Conservation (phyloP, 1,140 invertebrate species). For the Notospermus geniculatus region DNA sequence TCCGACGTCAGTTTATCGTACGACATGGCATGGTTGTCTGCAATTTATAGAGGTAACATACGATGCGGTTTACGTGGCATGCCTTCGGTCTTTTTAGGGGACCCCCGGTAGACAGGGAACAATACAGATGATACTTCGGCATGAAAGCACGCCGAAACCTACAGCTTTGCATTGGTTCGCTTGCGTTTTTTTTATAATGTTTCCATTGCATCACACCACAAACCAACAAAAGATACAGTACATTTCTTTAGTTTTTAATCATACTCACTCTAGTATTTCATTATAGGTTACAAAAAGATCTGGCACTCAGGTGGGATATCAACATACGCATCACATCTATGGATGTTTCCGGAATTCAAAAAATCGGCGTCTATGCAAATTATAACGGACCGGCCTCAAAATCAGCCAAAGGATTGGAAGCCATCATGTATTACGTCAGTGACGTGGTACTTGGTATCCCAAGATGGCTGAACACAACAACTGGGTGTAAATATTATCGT, state of each 20-base stretch:
- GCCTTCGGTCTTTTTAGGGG: too few relatives aligned
- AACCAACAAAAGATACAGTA: too few relatives aligned
- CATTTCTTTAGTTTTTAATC: too few relatives aligned
- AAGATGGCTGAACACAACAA: neutral
- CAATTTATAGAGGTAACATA: slow-evolving; percentile 39
- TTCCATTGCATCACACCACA: too few relatives aligned
- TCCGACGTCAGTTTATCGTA: slow-evolving; percentile 31
- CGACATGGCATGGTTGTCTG: slow-evolving; percentile 39
- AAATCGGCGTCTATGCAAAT: slow-evolving; percentile 28
- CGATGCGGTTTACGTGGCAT: neutral
- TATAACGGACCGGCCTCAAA: slow-evolving; percentile 11
- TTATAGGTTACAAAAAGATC: slow-evolving; percentile 33
- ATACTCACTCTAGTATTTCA: slow-evolving; percentile 8
- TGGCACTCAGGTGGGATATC: slow-evolving; percentile 45
- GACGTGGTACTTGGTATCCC: neutral
- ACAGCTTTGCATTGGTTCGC: too few relatives aligned
- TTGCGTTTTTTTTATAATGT: too few relatives aligned
- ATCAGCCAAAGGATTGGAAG: slow-evolving; percentile 3
- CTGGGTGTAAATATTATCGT: neutral
- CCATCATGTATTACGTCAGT: neutral
- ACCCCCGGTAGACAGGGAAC: too few relatives aligned
- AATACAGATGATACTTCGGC: too few relatives aligned
- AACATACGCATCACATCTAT: slow-evolving; percentile 32
- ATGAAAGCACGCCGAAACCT: too few relatives aligned
- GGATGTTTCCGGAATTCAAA: slow-evolving; percentile 35